Conservation (phyloP, 2,888 invertebrate species). For the Orchestes rusci region DNA sequence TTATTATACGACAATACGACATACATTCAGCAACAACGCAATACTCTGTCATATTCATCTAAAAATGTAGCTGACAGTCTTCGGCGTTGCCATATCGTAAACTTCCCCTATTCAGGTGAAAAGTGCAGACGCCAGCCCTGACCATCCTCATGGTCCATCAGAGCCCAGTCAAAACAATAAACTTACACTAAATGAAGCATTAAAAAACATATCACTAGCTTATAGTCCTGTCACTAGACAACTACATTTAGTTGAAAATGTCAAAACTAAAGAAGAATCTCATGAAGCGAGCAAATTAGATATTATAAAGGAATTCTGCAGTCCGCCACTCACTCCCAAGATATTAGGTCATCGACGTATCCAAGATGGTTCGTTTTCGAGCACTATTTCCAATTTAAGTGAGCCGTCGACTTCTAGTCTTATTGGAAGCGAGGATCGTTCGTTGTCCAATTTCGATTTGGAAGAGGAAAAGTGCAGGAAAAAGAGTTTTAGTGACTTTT, state of each 20-base stretch:
- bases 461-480: constrained; percentile 49
- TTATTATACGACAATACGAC: too few species aligned
- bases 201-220: constrained; percentile 66
- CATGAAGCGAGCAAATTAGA: constrained; percentile 12
- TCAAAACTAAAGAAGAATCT: constrained; percentile 21
- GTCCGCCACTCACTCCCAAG: too few species aligned
- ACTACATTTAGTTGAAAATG: constrained; percentile 51
- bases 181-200: constrained; percentile 58
- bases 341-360: constrained; percentile 46
- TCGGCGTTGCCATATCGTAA: too few species aligned
- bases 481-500: constrained; percentile 55
- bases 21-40: too few species aligned
- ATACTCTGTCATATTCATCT: too few species aligned
- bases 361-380: constrained; percentile 59
- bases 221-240: constrained; percentile 70
- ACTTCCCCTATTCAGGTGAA: too few species aligned
- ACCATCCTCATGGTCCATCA: constrained; percentile 21
- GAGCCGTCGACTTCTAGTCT: constrained; percentile 58
- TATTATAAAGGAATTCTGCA: too few species aligned
- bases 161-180: constrained; percentile 31
- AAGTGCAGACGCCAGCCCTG: constrained; percentile 32
- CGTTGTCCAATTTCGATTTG: constrained; percentile 29
- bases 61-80: too few species aligned
- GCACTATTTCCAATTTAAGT: constrained; percentile 63
- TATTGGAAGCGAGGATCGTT: constrained; percentile 39